Evolutionary conservation across 2,113 vertebrate species (phyloP), one percentile per base, ranked within the genome.

Genomic region (Argyrosomus japonicus): DNA sequence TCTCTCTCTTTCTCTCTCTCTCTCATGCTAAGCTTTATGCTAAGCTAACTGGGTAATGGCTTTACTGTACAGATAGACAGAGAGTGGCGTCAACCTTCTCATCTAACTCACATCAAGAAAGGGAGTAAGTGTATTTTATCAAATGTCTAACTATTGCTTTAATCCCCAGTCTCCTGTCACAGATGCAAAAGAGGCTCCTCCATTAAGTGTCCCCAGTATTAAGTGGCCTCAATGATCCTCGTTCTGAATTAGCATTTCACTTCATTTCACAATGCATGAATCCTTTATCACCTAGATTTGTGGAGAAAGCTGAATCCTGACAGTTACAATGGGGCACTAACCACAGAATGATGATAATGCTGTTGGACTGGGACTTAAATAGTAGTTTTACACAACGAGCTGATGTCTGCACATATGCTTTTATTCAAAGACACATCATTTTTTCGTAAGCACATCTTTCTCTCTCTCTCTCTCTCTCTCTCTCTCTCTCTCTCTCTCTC

Each of bases 361-460:
- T 57, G 18, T 71, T 68, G 47, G 45, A 77, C 23, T 47, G 5
- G 25, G 32, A 61, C 17, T 56, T 15, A 63, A 50, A 23, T 45
- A 40, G 47, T 68, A 50, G 29, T 51, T 51, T 65, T 23, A 70
- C 67, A 53, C 64, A 84, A 18, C 48, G 27, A 77, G 14, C 45
- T 43, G 61, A 76, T 64, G 50, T 68, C 47, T 47, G 48, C 43
- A 47, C 72, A 47, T 72, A 27, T 61, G 48, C 54, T 77, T 69
- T 62, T 27, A 32, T 57, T 71, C 36, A 54, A 25, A 67, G 62
- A 60, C 73, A 71, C 45, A 29, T 72, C 67, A 60, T 85, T 90
- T 78, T 78, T 43, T 71, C 13, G 53, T 81, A 54, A 13, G 68
- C 72, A 62, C 50, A 5, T 72, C 85, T 92, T 7, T 36, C 32